These are phyloP conservation scores for Schizopygopsis malacanthus DNA, from an alignment of 2,797 vertebrate genomes.

Conservation along the genomic window DNA sequence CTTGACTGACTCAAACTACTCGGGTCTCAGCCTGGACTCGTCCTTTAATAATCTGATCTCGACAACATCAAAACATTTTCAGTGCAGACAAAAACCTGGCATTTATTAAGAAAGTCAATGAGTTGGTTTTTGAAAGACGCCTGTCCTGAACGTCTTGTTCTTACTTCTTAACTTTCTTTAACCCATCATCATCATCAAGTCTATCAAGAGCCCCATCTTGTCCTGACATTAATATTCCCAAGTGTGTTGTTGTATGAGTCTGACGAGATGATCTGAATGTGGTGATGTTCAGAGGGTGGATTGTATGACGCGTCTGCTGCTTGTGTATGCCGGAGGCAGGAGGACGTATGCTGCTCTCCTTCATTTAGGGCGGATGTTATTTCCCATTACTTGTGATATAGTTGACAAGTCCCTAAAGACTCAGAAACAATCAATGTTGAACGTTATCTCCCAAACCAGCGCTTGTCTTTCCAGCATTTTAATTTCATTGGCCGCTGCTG, in stretches of 20 bases:
- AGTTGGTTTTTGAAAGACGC: background rate
- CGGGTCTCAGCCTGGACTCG: background rate
- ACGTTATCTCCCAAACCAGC: slow-evolving; percentile 47
- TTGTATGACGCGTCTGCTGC: slow-evolving; percentile 10
- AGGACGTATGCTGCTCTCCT: slow-evolving; percentile 40
- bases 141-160: background rate
- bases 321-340: slow-evolving; percentile 36
- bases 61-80: background rate
- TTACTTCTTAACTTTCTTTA: background rate
- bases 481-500: slow-evolving; percentile 40
- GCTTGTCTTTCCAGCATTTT: slow-evolving; percentile 45
- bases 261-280: slow-evolving; percentile 23
- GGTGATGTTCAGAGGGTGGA: slow-evolving; percentile 30
- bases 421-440: slow-evolving; percentile 55
- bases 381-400: slow-evolving; percentile 49
- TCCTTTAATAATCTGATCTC: background rate
- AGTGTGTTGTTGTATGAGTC: background rate
- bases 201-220: background rate
- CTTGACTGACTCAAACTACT: background rate
- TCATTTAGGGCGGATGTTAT: slow-evolving; percentile 39
- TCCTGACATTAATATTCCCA: slow-evolving; percentile 28
- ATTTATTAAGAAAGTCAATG: background rate
- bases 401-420: slow-evolving; percentile 53
- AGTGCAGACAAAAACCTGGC: background rate
- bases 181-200: background rate